Evolutionary conservation across 2,888 invertebrate species (phyloP).

Genomic region (Drosophila mimica): DNA sequence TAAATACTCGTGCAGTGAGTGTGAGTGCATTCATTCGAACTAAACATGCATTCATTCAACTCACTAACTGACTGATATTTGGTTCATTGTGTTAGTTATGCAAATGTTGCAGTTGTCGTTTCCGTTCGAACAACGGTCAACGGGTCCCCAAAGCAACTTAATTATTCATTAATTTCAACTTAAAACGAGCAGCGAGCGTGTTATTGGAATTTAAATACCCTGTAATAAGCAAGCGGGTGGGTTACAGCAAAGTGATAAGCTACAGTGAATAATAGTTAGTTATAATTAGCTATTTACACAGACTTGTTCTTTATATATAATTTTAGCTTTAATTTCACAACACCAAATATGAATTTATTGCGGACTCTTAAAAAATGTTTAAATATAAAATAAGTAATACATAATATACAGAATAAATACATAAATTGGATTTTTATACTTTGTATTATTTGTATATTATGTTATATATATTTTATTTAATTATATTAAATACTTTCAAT

Average conservation of each 20-base stretch:
- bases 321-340: neutral
- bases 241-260: neutral
- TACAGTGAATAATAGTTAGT: neutral
- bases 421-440: no score
- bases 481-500: no score
- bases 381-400: no score
- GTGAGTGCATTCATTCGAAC: conserved; percentile 13
- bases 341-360: no score
- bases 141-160: conserved; percentile 60
- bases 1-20: neutral
- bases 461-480: no score
- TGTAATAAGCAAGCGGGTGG: neutral
- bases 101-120: conserved; percentile 68
- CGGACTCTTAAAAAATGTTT: no score
- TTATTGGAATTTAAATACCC: conserved; percentile 35
- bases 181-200: conserved; percentile 53
- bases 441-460: no score
- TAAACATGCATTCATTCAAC: conserved; percentile 12
- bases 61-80: conserved; percentile 34
- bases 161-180: conserved; percentile 81
- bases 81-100: conserved; percentile 79
- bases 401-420: no score
- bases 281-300: neutral
- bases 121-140: conserved; percentile 49
- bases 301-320: neutral